Percentiles rank a stretch among this genome's conserved stretches.
Conservation (phyloP, 1,140 invertebrate genomes). For the Zaprionus africanus region DNA sequence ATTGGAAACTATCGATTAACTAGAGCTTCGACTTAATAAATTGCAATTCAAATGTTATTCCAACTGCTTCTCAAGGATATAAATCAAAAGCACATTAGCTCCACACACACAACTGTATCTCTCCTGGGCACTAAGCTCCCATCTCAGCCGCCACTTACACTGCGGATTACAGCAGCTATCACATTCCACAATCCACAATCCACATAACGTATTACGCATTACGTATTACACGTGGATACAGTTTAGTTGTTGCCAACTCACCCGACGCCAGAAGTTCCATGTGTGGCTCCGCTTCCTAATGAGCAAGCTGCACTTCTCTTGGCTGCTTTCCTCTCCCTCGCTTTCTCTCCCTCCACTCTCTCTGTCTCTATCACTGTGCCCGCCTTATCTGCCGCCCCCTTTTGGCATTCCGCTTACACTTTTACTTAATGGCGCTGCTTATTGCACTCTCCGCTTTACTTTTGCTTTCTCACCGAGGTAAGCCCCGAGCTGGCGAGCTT, state of each 20-base stretch:
- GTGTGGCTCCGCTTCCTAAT: constrained; percentile 64
- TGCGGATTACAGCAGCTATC: constrained; percentile 25
- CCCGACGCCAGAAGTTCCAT: constrained; percentile 43
- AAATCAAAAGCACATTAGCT: neutral
- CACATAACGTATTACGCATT: constrained; percentile 20
- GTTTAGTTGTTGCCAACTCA: constrained; percentile 52
- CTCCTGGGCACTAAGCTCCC: constrained; percentile 13
- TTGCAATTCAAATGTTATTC: neutral
- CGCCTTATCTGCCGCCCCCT: neutral
- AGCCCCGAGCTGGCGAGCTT: constrained; percentile 63
- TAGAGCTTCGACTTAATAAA: neutral
- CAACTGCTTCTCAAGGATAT: neutral
- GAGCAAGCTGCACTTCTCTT: constrained; percentile 63
- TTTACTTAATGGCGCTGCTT: constrained; percentile 71
- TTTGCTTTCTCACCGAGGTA: constrained; percentile 60
- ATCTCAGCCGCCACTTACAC: constrained; percentile 22
- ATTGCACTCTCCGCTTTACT: constrained; percentile 72
- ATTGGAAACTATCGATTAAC: too few species aligned
- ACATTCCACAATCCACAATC: constrained; percentile 11
- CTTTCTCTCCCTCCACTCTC: neutral
- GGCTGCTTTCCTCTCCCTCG: neutral
- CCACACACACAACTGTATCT: neutral
- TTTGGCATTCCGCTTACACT: constrained; percentile 40
- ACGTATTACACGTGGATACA: constrained; percentile 33
- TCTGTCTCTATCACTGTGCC: neutral